Base-by-base conservation (phyloP, 2,797 vertebrate genomes). In the Triplophysa bombifrons region DNA sequence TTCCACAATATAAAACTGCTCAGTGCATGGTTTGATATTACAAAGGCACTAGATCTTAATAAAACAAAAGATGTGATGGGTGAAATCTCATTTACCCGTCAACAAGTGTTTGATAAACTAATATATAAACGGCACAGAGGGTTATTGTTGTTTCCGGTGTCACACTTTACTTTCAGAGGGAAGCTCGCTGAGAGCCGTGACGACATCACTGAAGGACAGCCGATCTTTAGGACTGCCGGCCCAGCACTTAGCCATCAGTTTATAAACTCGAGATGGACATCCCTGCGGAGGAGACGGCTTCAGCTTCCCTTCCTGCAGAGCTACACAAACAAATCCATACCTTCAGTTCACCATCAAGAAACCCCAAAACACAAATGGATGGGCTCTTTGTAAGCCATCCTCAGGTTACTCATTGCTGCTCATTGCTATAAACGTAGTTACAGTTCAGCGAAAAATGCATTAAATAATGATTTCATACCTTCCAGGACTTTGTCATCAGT, bases 171-270 rank as follows among this genome's bases (percentile, higher is more conserved):
- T 93, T 86, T 96, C 94, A 0, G 91, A 85, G 0, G 93, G 88
- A 84, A 89, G 90, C 50, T 96, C 93, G 58, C 93, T 91, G 0
- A 96, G 92, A 56, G 88, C 48, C 0, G 88, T 86, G 80, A 92
- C 87, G 0, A 96, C 90, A 85, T 96, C 95, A 0, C 94, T 94
- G 90, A 96, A 96, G 69, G 95, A 95, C 3, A 94, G 93, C 51
- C 95, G 90, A 80, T 96, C 95, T 88, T 95, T 95, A 1, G 94
- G 95, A 87, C 94, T 96, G 80, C 88, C 84, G 9, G 95, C 92
- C 94, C 95, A 95, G 88, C 95, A 96, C 83, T 90, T 93, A 81
- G 93, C 92, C 95, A 96, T 96, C 88, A 96, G 90, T 85, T 95
- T 94, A 88, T 93, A 90, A 3, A 95, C 85, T 72, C 93, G 93